A percentile compares a stretch with the other conserved stretches of the same genome.
phyloP scores from a whole-genome alignment of 2,797 vertebrate species.

The Sebastes trivittatus region DNA sequence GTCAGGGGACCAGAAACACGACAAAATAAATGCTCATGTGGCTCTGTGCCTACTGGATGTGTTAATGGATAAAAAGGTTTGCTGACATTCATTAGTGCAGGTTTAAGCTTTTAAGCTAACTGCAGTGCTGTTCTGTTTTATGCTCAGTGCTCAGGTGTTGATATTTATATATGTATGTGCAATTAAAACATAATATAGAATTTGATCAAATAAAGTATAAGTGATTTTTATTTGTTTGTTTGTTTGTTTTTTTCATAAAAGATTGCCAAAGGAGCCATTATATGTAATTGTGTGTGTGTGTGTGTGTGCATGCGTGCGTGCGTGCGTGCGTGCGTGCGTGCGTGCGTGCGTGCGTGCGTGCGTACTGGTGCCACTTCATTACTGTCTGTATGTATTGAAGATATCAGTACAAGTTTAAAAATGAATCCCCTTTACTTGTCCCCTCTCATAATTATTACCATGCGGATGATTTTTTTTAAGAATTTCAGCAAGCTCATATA shows the following conservation, averaged over 20 bases:
- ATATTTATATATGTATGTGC: background rate
- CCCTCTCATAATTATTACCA: too few species aligned
- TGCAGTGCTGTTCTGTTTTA: background rate
- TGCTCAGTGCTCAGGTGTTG: background rate
- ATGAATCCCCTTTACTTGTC: too few species aligned
- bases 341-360: too few species aligned
- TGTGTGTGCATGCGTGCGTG: too few species aligned
- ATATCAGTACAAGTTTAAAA: slow-evolving; percentile 12
- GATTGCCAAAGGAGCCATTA: background rate
- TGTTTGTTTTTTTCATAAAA: background rate
- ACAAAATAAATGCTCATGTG: background rate
- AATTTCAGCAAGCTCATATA: too few species aligned
- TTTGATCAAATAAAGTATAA: background rate
- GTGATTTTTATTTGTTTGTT: background rate
- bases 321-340: accelerated
- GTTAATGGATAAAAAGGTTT: background rate
- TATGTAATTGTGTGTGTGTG: too few species aligned
- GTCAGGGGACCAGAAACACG: background rate
- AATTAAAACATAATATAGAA: background rate
- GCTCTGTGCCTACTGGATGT: background rate
- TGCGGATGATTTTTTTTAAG: too few species aligned
- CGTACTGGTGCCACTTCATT: background rate
- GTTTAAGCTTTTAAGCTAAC: background rate
- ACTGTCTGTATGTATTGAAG: background rate
- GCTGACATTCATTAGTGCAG: background rate